These are phyloP conservation scores for Heterochromis multidens DNA, from an alignment of 2,113 vertebrate species.

Conservation along the genomic window DNA sequence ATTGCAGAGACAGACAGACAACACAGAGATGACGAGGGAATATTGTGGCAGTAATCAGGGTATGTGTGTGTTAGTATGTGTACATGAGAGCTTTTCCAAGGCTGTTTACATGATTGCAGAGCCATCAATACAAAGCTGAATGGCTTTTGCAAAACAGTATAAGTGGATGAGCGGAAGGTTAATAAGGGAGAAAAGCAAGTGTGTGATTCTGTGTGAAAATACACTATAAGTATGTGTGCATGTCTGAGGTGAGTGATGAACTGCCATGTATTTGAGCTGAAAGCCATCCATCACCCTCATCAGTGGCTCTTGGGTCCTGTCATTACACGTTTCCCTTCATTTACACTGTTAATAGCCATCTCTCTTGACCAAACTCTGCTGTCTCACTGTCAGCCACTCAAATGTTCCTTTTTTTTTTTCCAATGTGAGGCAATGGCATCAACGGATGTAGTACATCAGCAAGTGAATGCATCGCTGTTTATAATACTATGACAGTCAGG, in stretches of 20 bases:
- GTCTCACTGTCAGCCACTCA: background rate
- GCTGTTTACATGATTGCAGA: background rate
- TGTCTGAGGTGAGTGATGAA: conserved; percentile 58
- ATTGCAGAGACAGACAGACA: background rate
- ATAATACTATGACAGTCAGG: background rate
- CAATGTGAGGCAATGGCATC: background rate
- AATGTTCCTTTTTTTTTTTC: background rate
- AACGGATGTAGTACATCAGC: background rate
- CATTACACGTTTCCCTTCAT: conserved; percentile 65
- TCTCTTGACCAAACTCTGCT: conserved; percentile 26
- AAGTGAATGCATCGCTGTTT: background rate
- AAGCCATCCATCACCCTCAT: conserved; percentile 67
- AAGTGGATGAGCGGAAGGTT: conserved; percentile 39
- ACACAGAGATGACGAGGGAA: background rate
- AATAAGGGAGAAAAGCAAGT: conserved; percentile 43
- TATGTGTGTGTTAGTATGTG: background rate
- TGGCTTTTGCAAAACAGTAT: background rate
- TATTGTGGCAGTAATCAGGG: background rate
- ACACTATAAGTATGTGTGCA: background rate
- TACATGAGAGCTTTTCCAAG: background rate
- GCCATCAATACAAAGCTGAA: conserved; percentile 9
- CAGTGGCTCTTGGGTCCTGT: conserved; percentile 56
- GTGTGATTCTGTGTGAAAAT: conserved; percentile 1
- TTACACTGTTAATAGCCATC: conserved; percentile 60
- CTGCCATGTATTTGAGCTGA: conserved; percentile 53